Conservation (phyloP, 2,888 invertebrate genomes). For the Neoitamus cyanurus region DNA sequence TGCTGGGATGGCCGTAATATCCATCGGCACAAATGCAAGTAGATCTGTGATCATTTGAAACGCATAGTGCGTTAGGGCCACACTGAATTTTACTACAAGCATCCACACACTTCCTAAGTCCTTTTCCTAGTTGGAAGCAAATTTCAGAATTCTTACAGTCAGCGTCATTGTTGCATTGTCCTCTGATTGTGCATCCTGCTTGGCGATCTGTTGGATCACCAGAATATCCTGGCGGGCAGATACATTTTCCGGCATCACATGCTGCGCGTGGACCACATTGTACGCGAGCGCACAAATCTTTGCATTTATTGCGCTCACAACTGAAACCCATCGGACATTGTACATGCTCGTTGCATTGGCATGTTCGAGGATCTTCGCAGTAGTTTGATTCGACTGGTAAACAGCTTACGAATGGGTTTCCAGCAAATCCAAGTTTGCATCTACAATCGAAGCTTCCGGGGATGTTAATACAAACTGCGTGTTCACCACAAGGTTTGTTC, state of each 20-base stretch:
- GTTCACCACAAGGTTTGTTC: conserved; percentile 82
- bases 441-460: conserved; percentile 90
- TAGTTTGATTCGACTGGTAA: conserved; percentile 76
- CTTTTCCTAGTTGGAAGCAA: conserved; percentile 86
- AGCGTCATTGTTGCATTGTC: conserved; percentile 82
- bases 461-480: conserved; percentile 91
- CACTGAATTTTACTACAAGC: conserved; percentile 89
- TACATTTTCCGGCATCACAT: conserved; percentile 82
- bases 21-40: conserved; percentile 88
- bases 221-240: conserved; percentile 80
- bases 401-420: conserved; percentile 89
- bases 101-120: conserved; percentile 84
- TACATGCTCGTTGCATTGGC: conserved; percentile 76
- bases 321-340: conserved; percentile 82
- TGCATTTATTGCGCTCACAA: conserved; percentile 79
- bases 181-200: conserved; percentile 78
- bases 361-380: conserved; percentile 77
- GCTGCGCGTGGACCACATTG: conserved; percentile 84
- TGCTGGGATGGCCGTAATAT: conserved; percentile 84
- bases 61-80: conserved; percentile 89
- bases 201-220: conserved; percentile 79
- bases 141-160: conserved; percentile 87
- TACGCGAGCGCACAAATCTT: conserved; percentile 80
- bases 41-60: conserved; percentile 85
- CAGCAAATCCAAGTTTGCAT: conserved; percentile 84